Conservation (phyloP, 2,888 invertebrate species). For the Nyleta sp. region DNA sequence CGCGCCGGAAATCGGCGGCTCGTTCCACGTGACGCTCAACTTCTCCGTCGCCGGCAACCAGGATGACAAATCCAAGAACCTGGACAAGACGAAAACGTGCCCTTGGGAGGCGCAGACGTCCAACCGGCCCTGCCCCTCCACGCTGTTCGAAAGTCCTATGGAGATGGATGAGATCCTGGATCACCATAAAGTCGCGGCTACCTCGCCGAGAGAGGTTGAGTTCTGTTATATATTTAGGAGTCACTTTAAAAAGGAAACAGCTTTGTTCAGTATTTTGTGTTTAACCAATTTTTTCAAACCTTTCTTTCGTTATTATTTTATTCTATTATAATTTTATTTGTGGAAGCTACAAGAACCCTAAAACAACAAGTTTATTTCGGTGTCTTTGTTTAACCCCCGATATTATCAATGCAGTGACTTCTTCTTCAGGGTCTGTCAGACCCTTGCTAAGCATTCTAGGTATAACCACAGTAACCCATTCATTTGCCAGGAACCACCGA, state of each 20-base stretch:
- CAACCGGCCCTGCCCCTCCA: slow-evolving; percentile 83
- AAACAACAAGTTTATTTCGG: too few relatives aligned
- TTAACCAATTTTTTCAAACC: too few relatives aligned
- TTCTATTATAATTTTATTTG: too few relatives aligned
- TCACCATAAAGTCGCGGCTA: slow-evolving; percentile 84
- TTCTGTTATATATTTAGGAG: slow-evolving; percentile 42
- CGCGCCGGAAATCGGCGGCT: slow-evolving; percentile 87
- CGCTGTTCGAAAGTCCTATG: slow-evolving; percentile 89
- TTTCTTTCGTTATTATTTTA: too few relatives aligned
- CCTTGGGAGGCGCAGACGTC: slow-evolving; percentile 89
- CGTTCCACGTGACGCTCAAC: slow-evolving; percentile 88
- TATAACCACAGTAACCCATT: too few relatives aligned
- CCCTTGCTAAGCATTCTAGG: too few relatives aligned
- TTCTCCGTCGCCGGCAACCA: slow-evolving; percentile 86
- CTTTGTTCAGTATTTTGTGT: too few relatives aligned
- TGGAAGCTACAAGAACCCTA: too few relatives aligned
- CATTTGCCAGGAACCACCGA: slow-evolving; percentile 15
- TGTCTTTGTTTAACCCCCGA: too few relatives aligned
- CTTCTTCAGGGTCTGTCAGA: too few relatives aligned
- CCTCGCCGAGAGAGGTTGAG: slow-evolving; percentile 83
- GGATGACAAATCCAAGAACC: slow-evolving; percentile 34
- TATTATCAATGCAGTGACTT: too few relatives aligned
- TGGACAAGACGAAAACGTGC: slow-evolving; percentile 40
- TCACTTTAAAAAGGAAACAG: too few relatives aligned
- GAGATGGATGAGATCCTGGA: slow-evolving; percentile 93